phyloP scores from a whole-genome alignment of 2,113 vertebrate species.

The Saimiri boliviensis region DNA sequence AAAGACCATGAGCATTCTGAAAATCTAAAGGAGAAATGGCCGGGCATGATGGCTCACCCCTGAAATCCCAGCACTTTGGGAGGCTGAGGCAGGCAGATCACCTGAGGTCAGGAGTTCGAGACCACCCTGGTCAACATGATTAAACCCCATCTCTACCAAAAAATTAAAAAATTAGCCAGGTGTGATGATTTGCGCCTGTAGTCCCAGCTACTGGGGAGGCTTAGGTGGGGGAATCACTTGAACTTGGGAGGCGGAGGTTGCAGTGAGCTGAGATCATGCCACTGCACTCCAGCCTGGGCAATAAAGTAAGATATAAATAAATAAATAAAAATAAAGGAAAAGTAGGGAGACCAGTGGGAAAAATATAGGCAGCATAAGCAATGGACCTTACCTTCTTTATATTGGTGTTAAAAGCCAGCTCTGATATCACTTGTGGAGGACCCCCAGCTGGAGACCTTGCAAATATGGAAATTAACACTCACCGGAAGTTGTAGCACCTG shows the following conservation, averaged over 20 bases:
- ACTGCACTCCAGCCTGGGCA: neutral
- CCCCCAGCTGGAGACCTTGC: neutral
- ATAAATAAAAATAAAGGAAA: neutral
- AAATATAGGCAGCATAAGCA: neutral
- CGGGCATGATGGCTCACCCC: too few relatives aligned
- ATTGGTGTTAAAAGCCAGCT: neutral
- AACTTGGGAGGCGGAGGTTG: neutral
- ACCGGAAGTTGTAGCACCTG: neutral
- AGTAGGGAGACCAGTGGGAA: neutral
- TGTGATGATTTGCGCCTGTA: neutral
- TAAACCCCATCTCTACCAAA: neutral
- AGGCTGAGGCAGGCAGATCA: too few relatives aligned
- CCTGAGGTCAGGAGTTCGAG: too few relatives aligned
- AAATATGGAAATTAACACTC: neutral
- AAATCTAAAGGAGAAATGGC: neutral
- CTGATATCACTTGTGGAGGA: neutral
- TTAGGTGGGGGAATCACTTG: neutral
- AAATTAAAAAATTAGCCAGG: neutral
- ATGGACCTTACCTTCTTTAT: neutral
- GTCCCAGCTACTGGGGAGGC: neutral
- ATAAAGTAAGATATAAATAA: neutral
- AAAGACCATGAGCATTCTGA: neutral
- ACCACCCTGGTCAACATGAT: neutral
- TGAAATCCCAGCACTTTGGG: too few relatives aligned
- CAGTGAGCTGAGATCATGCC: neutral